Evolutionary conservation across 2,888 invertebrate genomes (phyloP).

Genomic region (Aporophyla nigra): DNA sequence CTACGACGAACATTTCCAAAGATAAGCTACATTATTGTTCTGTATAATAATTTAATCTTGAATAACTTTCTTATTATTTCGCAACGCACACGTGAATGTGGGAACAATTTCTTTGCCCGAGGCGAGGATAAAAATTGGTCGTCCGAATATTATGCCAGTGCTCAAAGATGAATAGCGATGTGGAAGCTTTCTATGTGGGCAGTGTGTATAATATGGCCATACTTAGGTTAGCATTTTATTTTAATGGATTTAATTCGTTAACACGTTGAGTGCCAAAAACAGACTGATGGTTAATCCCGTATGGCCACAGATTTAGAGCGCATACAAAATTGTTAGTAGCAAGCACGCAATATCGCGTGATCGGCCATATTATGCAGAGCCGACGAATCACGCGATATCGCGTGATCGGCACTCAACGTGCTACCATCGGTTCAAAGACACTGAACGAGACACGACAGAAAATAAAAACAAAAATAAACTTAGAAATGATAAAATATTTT

Average conservation of each 20-base stretch:
- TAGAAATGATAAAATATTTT: too few species aligned
- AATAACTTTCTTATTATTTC: conserved; percentile 26
- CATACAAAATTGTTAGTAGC: too few species aligned
- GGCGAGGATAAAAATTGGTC: conserved; percentile 52
- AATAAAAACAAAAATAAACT: too few species aligned
- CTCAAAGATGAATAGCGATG: conserved; percentile 35
- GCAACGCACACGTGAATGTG: conserved; percentile 22
- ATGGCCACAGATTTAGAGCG: too few species aligned
- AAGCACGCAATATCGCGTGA: too few species aligned
- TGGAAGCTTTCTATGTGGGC: conserved; percentile 45
- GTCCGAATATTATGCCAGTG: conserved; percentile 44
- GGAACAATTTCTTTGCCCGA: conserved; percentile 46
- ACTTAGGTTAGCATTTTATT: neutral
- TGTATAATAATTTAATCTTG: conserved; percentile 8
- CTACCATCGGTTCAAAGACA: too few species aligned
- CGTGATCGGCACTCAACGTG: too few species aligned
- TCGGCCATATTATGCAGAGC: too few species aligned
- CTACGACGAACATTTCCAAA: neutral
- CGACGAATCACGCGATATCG: too few species aligned
- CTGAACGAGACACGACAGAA: too few species aligned
- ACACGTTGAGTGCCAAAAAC: too few species aligned
- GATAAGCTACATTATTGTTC: conserved; percentile 3
- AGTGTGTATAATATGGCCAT: conserved; percentile 27
- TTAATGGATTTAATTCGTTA: neutral
- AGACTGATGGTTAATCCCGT: too few species aligned